Evolutionary conservation across 2,888 invertebrate genomes (phyloP), one percentile per base, ranked within the genome.

Genomic region (Drosophila neonasuta): DNA sequence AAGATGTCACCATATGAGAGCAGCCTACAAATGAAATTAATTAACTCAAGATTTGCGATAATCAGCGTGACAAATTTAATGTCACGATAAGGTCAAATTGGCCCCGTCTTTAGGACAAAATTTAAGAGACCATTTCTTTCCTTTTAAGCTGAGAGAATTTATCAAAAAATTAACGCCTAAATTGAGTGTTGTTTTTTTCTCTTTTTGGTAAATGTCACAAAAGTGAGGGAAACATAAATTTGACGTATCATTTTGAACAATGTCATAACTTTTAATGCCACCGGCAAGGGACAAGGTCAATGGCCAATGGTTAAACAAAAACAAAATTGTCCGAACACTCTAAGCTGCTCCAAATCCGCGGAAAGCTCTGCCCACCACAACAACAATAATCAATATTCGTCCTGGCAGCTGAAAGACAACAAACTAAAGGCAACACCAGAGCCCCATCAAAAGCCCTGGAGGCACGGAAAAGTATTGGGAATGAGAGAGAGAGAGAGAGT

Each of bases 371-470:
- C 32, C 65, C 66, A 48, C 63, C 66, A 48, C 72, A 68, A 73
- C 60, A 69, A 83, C 68, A 77, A 84, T 78, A 82, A 86, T 82
- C 87, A 84, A 82, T 82, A 82, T 76, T 76, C 61, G 48, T 46
- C 55, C 50, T 57, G 54, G 29, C 56, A 49, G 52, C 65, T 24
- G 15, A 57, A 50, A 41, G 60, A 41, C 36, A 51, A 54, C 44
- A 8, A 51, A 20, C 29, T 17, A 13, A 17, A 34, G 49, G 20
- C 13, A 8, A 4, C 11, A 8, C 20, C 34, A 44, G 39, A 13
- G 39, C 8, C 15, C n/a, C 15, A 13, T 7, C 7, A 41, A 41
- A 39, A 15, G 39, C 39, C 39, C 39, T 1, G 17, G 5, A 30
- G 17, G 34, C 36, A 45, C 46, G 29, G 11, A n/a, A 50, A 50